Evolutionary conservation across 2,113 vertebrate species (phyloP), one percentile per base, ranked within the genome.

Genomic region (Rhabdomys dilectus): DNA sequence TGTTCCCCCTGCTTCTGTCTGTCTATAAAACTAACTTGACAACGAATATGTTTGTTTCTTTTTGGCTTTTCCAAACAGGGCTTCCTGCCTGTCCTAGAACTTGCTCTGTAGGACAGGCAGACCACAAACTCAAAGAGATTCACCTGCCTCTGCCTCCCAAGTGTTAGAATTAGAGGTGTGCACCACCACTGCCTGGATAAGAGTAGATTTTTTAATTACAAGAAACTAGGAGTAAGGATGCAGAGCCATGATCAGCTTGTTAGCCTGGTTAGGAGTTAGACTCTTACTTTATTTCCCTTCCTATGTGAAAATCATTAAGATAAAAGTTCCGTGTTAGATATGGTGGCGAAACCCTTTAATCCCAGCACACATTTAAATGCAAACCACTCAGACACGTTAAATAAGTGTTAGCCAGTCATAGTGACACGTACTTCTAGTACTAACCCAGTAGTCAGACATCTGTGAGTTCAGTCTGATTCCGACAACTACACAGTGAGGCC

Each of bases 1-100:
- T 68, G 16, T 62, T 88, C 36, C 21, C 21, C 39, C 26, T 68
- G 1, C 39, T 72, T 19, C 68, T 94, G 31, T 29, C 36, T 8
- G 13, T 29, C 64, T 72, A 26, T 91, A 45, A 94, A 96, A 78
- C 89, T 68, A 75, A 84, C 81, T 82, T 84, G 70, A n/a, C 87
- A 62, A 70, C n/a, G 36, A 72, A 72, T 77, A 29, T 88, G 84
- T 45, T 64, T 86, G 64, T 39, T 68, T 68, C 1, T 68, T 68
- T 68, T 68, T 68, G 64, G 64, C 29, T 68, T 66, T 68, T 68
- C 64, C 29, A 34, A 68, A 6, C 29, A 64, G 26, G 13, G 26
- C 29, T 29, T 29, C 62, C 31, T 68, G 12, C 31, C 64, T 68
- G 29, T 68, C 64, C 31, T 68, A 34, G 31, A 68, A 68, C 64